Percentiles rank a stretch among this genome's conserved stretches.
Conservation (phyloP, 1,140 invertebrate genomes). For the Tenebrio molitor region DNA sequence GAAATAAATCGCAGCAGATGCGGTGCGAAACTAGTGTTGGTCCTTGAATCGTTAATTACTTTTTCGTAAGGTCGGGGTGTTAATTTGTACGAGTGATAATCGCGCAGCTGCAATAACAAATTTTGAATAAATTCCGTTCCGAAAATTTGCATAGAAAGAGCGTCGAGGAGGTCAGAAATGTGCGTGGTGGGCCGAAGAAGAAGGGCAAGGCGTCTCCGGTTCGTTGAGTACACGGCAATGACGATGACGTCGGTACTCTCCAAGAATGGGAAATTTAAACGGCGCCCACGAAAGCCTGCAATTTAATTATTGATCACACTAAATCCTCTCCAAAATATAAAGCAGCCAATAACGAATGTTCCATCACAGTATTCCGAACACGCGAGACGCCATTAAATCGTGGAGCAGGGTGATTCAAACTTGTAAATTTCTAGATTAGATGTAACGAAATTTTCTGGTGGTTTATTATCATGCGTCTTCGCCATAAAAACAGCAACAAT, state of each 20-base stretch:
- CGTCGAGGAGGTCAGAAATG: no score
- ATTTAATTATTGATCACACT: slow-evolving; percentile 23
- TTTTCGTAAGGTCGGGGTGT: no score
- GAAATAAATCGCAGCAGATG: slow-evolving; percentile 20
- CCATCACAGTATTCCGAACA: slow-evolving; percentile 9
- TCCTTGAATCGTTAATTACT: neutral
- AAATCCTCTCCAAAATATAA: slow-evolving; percentile 18
- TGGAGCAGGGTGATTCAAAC: neutral
- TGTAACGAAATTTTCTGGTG: neutral
- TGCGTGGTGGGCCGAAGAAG: no score
- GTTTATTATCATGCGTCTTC: neutral
- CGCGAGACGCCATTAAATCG: slow-evolving; percentile 4
- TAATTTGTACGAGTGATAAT: no score
- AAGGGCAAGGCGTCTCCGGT: no score
- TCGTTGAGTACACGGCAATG: no score
- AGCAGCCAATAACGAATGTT: neutral
- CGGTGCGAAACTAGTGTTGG: slow-evolving; percentile 20
- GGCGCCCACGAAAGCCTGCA: neutral
- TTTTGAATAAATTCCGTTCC: no score
- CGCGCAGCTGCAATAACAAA: no score
- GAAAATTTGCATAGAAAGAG: no score
- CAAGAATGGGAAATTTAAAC: slow-evolving; percentile 1
- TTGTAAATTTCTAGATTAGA: slow-evolving; percentile 14
- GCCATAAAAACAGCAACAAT: slow-evolving; percentile 6
- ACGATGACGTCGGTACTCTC: neutral